These are phyloP conservation scores for Mythimna vitellina DNA, from an alignment of 2,888 invertebrate genomes.

Conservation along the genomic window DNA sequence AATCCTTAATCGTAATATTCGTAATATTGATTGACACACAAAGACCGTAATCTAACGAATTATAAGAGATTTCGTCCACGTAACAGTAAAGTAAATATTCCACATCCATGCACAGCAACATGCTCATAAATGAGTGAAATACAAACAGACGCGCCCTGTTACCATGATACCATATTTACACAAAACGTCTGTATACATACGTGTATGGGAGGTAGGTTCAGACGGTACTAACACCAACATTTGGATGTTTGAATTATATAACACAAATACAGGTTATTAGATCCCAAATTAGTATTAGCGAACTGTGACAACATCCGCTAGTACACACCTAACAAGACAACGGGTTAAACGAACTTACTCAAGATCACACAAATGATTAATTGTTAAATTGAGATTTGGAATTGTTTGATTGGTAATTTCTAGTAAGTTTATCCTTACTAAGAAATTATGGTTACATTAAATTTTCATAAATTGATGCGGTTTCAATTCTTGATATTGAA, in stretches of 20 bases:
- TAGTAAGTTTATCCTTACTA: neutral
- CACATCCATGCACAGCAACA: conserved; percentile 78
- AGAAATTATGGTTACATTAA: neutral
- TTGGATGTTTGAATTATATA: conserved; percentile 80
- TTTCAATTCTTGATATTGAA: conserved; percentile 14
- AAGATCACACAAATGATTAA: conserved; percentile 1
- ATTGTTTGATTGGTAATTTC: neutral
- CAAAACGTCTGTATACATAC: conserved; percentile 70
- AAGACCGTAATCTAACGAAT: conserved; percentile 61
- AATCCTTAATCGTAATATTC: conserved; percentile 37
- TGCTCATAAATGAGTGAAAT: conserved; percentile 76
- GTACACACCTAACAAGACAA: conserved; percentile 34
- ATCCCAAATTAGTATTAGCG: conserved; percentile 71
- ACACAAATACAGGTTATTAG: conserved; percentile 82
- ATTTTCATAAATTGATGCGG: neutral
- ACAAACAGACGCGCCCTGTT: conserved; percentile 83
- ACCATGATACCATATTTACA: conserved; percentile 74
- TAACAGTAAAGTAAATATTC: conserved; percentile 74
- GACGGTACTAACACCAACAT: conserved; percentile 75
- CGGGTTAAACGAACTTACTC: conserved; percentile 43
- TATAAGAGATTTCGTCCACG: conserved; percentile 70
- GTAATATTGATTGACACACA: conserved; percentile 40
- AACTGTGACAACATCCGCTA: conserved; percentile 76
- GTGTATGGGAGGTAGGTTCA: conserved; percentile 71
- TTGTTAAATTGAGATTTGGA: neutral